Percentiles rank a stretch among this genome's conserved stretches.
These are phyloP conservation scores for Glareola pratincola DNA, from an alignment of 2,113 vertebrate species.

Conservation along the genomic window DNA sequence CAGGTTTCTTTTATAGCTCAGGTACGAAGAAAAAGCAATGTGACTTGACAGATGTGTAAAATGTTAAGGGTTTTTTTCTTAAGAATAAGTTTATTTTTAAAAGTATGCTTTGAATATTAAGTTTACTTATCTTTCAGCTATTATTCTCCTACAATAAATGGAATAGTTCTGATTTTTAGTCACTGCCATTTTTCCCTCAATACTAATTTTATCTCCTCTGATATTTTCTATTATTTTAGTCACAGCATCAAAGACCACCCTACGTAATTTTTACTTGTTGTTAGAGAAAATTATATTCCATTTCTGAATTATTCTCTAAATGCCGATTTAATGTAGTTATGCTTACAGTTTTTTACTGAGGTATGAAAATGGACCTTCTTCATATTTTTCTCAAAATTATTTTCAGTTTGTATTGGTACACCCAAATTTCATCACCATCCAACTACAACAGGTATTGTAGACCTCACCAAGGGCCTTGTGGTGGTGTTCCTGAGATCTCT, in stretches of 20 bases:
- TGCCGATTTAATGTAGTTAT: background rate
- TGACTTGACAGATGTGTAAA: background rate
- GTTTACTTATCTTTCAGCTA: background rate
- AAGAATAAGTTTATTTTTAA: background rate
- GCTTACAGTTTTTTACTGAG: background rate
- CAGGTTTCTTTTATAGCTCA: conserved; percentile 51
- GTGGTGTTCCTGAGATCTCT: background rate
- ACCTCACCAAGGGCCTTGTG: background rate
- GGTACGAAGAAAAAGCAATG: background rate
- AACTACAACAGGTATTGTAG: background rate
- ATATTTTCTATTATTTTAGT: background rate
- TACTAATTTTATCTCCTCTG: background rate
- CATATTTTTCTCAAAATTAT: background rate
- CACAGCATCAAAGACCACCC: background rate
- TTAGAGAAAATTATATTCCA: background rate
- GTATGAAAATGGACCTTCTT: background rate
- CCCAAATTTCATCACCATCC: background rate
- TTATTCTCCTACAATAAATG: background rate
- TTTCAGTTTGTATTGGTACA: background rate
- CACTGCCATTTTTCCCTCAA: background rate
- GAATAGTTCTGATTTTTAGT: background rate
- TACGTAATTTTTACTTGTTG: background rate
- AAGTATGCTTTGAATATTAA: background rate
- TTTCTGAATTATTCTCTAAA: background rate
- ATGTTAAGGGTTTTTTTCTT: conserved; percentile 17